Conservation (phyloP, 2,888 invertebrate species). For the Halictus quadricinctus region DNA sequence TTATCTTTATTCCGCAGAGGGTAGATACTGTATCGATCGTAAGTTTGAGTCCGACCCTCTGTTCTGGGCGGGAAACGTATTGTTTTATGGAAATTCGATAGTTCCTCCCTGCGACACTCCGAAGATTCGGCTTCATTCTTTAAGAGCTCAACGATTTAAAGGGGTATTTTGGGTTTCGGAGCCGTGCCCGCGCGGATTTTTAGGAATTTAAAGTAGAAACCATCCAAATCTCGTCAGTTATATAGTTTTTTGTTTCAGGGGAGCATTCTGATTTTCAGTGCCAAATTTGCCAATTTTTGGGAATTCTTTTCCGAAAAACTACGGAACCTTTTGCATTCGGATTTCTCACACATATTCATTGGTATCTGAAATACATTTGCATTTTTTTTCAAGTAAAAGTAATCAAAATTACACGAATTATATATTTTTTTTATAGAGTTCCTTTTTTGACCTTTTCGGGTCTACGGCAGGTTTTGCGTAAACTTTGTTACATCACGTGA, state of each 20-base stretch:
- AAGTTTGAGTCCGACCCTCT: not conserved
- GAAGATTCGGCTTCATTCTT: not conserved
- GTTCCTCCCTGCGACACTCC: not conserved
- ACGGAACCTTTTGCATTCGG: too few relatives aligned
- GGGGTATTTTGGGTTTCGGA: not conserved
- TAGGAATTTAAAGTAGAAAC: not conserved
- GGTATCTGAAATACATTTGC: too few relatives aligned
- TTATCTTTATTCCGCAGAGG: conserved; percentile 7
- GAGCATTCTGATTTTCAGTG: too few relatives aligned
- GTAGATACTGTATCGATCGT: conserved; percentile 28
- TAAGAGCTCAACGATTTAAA: not conserved
- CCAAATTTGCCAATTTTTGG: too few relatives aligned
- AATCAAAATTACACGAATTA: not conserved
- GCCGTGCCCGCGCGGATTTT: not conserved
- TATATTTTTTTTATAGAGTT: too few relatives aligned
- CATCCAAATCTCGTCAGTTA: too few relatives aligned
- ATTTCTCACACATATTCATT: not conserved
- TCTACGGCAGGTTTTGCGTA: too few relatives aligned
- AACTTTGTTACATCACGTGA: too few relatives aligned
- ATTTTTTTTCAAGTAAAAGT: not conserved
- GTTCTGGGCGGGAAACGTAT: conserved; percentile 8
- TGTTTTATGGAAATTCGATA: conserved; percentile 28
- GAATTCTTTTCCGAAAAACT: too few relatives aligned
- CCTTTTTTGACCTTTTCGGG: too few relatives aligned
- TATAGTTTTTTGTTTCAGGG: too few relatives aligned